Evolutionary conservation across 1,140 invertebrate genomes (phyloP).

Genomic region (Parasteatoda tepidariorum): DNA sequence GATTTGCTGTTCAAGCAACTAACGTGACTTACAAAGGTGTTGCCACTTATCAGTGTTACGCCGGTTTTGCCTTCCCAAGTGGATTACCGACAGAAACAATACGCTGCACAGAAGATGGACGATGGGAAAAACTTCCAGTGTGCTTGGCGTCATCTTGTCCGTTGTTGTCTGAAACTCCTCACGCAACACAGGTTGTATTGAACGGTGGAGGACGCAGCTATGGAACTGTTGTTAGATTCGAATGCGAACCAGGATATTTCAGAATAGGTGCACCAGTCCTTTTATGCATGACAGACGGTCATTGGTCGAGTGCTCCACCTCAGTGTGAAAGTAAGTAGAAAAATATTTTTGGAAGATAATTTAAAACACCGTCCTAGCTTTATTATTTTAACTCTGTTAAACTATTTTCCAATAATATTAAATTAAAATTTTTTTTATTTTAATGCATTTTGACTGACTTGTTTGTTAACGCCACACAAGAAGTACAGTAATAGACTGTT

Average conservation of each 20-base stretch:
- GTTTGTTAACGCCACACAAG: too few relatives aligned
- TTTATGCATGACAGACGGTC: slow-evolving; percentile 95
- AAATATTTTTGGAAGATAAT: not conserved
- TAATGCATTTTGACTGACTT: too few relatives aligned
- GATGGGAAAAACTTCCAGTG: slow-evolving; percentile 91
- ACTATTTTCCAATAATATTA: not conserved
- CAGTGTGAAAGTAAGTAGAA: slow-evolving; percentile 81
- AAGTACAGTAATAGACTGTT: too few relatives aligned
- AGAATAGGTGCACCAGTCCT: slow-evolving; percentile 88
- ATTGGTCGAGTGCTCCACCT: slow-evolving; percentile 93
- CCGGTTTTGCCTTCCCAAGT: slow-evolving; percentile 93
- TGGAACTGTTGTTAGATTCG: slow-evolving; percentile 93
- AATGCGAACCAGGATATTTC: slow-evolving; percentile 93
- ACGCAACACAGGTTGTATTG: slow-evolving; percentile 88
- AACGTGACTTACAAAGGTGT: slow-evolving; percentile 94
- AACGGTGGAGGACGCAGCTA: slow-evolving; percentile 94
- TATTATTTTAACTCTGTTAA: not conserved
- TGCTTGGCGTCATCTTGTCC: slow-evolving; percentile 93
- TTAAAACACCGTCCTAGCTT: not conserved
- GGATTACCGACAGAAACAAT: slow-evolving; percentile 89
- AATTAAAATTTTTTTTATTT: not conserved
- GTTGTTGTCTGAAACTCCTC: slow-evolving; percentile 86
- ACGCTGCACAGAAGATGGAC: slow-evolving; percentile 86
- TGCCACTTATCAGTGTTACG: slow-evolving; percentile 96
- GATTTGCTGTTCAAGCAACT: slow-evolving; percentile 93